phyloP scores from a whole-genome alignment of 2,888 invertebrate genomes.

The Lepeophtheirus nordmannii region DNA sequence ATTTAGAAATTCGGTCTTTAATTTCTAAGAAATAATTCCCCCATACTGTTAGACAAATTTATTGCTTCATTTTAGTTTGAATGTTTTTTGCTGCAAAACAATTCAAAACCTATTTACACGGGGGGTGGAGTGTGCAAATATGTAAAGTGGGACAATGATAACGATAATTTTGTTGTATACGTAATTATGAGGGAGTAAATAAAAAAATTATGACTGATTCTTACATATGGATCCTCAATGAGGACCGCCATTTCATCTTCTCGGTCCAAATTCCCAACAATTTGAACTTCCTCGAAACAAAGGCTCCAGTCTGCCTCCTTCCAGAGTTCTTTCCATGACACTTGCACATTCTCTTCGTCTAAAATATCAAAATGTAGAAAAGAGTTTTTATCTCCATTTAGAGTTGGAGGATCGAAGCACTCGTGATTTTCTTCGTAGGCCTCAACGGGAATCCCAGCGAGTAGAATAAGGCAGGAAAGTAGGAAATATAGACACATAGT shows the following conservation, averaged over 20 bases:
- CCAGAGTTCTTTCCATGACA: conserved; percentile 1
- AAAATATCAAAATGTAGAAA: neutral
- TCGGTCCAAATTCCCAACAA: neutral
- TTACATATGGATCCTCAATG: neutral
- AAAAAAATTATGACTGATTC: neutral
- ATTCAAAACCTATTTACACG: neutral
- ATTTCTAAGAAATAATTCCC: no score
- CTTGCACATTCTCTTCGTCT: neutral
- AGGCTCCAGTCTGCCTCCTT: neutral
- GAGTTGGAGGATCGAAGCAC: neutral
- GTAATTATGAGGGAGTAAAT: neutral
- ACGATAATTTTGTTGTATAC: neutral
- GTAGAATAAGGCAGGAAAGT: no score
- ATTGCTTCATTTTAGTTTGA: no score
- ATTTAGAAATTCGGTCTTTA: no score
- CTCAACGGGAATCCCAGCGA: no score
- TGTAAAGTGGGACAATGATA: neutral
- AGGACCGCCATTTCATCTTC: neutral
- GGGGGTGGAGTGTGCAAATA: no score
- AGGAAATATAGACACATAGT: no score
- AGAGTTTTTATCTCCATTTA: neutral
- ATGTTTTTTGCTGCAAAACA: no score
- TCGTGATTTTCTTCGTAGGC: neutral
- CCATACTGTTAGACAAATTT: no score
- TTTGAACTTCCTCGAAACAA: neutral